A percentile compares a stretch with the other conserved stretches of the same genome.
Evolutionary conservation across 2,888 invertebrate species (phyloP).

Genomic region (Lithophane ornitopus): DNA sequence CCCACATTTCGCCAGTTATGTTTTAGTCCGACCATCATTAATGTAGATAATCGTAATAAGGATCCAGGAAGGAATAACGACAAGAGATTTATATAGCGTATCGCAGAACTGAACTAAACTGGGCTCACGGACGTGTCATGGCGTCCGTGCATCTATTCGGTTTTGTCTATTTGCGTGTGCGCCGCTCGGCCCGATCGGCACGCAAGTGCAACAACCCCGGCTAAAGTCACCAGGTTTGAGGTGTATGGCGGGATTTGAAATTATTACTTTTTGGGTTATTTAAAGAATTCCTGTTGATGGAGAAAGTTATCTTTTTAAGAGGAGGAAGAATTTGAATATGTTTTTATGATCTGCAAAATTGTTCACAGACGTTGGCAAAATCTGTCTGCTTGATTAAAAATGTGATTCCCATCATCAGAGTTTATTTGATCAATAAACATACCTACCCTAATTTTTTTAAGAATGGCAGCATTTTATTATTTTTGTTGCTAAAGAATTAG

Average conservation of each 20-base stretch:
- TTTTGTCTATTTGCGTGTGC: slow-evolving; percentile 66
- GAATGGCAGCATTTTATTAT: not conserved
- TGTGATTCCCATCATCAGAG: not conserved
- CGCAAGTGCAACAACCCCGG: slow-evolving; percentile 68
- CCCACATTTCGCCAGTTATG: too few species aligned
- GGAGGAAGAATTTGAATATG: not conserved
- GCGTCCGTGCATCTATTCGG: slow-evolving; percentile 53
- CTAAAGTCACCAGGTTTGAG: slow-evolving; percentile 40
- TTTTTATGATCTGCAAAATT: not conserved
- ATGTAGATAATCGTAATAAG: not conserved
- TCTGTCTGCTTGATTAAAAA: not conserved
- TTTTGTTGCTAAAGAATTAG: too few species aligned
- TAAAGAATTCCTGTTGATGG: not conserved
- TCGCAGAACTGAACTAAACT: slow-evolving; percentile 31
- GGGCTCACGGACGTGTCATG: slow-evolving; percentile 25
- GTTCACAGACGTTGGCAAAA: not conserved
- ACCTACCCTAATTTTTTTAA: not conserved
- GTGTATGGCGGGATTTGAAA: slow-evolving; percentile 17
- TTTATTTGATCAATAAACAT: not conserved
- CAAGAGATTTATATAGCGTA: slow-evolving; percentile 39
- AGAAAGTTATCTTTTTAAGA: too few species aligned
- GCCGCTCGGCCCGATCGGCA: slow-evolving; percentile 39
- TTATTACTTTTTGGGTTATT: not conserved
- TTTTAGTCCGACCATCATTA: too few species aligned
- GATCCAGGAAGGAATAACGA: slow-evolving; percentile 38